phyloP scores from a whole-genome alignment of 1,140 invertebrate species.

The Cotesia chilonis region DNA sequence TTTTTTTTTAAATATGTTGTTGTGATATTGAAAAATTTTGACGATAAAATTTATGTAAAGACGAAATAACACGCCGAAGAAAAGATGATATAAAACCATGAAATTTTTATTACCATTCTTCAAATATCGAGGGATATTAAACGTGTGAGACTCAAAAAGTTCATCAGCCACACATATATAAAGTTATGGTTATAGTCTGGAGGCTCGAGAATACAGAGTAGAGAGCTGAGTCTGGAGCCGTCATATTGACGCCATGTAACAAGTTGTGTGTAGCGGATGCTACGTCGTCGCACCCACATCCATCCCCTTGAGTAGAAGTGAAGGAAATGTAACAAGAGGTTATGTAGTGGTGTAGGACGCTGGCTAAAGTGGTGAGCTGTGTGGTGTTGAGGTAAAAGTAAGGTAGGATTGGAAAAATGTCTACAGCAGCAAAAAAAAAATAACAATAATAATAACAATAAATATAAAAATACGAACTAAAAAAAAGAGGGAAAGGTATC shows the following conservation, averaged over 20 bases:
- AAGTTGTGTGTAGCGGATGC: background rate
- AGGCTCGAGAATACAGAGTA: background rate
- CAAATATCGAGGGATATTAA: too few species aligned
- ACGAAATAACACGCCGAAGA: too few species aligned
- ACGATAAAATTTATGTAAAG: too few species aligned
- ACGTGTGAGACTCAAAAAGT: background rate
- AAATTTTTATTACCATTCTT: too few species aligned
- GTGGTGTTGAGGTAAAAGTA: background rate
- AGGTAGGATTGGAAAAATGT: constrained; percentile 21
- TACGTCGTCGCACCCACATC: constrained; percentile 4
- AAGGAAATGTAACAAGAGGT: constrained; percentile 31
- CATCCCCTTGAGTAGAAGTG: constrained; percentile 35
- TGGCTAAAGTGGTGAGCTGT: background rate
- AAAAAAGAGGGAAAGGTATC: background rate
- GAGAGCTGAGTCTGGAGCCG: constrained; percentile 18
- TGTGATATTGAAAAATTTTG: too few species aligned
- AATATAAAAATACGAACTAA: background rate
- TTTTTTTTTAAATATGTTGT: too few species aligned
- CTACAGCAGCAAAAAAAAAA: constrained; percentile 18
- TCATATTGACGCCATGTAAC: constrained; percentile 30
- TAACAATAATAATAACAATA: background rate
- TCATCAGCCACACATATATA: constrained; percentile 8
- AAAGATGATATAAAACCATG: too few species aligned
- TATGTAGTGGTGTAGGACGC: constrained; percentile 26
- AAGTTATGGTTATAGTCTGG: background rate